Conservation (phyloP, 2,113 vertebrate species). For the Takifugu bimaculatus region DNA sequence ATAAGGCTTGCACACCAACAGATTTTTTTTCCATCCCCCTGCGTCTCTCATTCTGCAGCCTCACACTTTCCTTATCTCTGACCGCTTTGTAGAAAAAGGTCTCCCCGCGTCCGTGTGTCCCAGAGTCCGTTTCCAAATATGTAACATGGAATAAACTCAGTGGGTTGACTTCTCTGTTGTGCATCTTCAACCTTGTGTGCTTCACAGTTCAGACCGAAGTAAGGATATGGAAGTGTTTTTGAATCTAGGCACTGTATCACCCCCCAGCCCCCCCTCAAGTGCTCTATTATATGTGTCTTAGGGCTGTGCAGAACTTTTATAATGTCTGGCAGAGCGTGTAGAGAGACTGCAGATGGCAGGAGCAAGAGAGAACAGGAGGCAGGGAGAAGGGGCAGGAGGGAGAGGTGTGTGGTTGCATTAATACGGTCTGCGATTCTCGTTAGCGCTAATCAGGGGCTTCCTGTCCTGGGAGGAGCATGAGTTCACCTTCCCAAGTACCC, state of each 20-base stretch:
- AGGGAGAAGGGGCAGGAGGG: conserved; percentile 12
- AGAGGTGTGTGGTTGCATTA: conserved; percentile 80
- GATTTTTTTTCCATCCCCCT: conserved; percentile 49
- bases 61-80: conserved; percentile 43
- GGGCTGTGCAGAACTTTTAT: conserved; percentile 61
- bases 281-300: conserved; percentile 21
- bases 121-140: not conserved
- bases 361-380: conserved; percentile 38
- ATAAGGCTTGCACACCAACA: conserved; percentile 61
- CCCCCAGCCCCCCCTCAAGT: too few species aligned
- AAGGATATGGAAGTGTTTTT: not conserved
- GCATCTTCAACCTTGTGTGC: conserved; percentile 24
- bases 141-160: conserved; percentile 7
- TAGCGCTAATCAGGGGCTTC: conserved; percentile 81
- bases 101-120: conserved; percentile 9
- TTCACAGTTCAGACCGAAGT: not conserved
- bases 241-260: too few species aligned
- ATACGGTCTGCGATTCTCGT: conserved; percentile 79
- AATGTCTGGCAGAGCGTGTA: conserved; percentile 66
- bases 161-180: conserved; percentile 5
- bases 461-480: conserved; percentile 70
- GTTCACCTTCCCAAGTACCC: conserved; percentile 71
- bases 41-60: conserved; percentile 22
- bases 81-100: conserved; percentile 7
- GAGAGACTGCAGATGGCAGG: conserved; percentile 73